Evolutionary conservation across 2,113 vertebrate genomes (phyloP).

Genomic region (Glaucidium brasilianum): DNA sequence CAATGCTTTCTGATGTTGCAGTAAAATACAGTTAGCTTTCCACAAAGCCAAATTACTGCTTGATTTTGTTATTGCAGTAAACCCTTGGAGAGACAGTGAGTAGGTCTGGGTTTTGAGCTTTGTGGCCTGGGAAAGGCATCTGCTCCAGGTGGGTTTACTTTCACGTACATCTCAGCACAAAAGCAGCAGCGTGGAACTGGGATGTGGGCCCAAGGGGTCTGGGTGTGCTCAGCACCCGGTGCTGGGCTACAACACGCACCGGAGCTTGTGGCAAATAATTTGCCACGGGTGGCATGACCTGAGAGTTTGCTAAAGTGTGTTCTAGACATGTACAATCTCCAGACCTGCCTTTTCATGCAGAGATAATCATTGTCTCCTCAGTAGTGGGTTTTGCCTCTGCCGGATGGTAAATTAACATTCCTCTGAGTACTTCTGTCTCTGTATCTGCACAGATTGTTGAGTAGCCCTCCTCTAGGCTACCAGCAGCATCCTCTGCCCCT

Average conservation of each 20-base stretch:
- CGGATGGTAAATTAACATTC: neutral
- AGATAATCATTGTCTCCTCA: neutral
- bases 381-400: neutral
- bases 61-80: neutral
- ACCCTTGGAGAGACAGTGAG: neutral
- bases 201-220: accelerated
- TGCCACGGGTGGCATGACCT: neutral
- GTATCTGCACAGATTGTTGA: neutral
- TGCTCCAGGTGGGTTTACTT: neutral
- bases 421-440: neutral
- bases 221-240: neutral
- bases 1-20: neutral
- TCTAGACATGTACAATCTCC: neutral
- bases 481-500: neutral
- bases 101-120: neutral
- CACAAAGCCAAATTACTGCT: neutral
- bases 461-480: neutral
- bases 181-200: neutral
- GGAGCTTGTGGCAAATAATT: neutral
- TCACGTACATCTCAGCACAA: neutral
- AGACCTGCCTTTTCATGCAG: neutral
- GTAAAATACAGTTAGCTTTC: neutral
- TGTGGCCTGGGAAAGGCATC: neutral
- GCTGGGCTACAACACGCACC: neutral
- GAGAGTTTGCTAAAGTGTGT: neutral